Evolutionary conservation across 2,888 invertebrate genomes (phyloP).

Genomic region (Eupithecia dodoneata): DNA sequence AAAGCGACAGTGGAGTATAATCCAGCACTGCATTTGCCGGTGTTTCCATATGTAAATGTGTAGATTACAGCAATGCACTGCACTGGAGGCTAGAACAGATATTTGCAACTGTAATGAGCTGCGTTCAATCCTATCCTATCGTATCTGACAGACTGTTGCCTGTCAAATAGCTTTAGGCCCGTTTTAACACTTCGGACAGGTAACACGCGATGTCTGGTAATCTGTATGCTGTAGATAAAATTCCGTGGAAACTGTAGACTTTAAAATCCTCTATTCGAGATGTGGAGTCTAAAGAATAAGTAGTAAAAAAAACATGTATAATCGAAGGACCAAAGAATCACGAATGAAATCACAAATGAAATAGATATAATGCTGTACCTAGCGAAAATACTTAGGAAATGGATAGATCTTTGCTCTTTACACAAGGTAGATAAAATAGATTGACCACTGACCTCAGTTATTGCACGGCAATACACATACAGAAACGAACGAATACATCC

Average conservation of each 20-base stretch:
- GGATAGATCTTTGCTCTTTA: too few relatives aligned
- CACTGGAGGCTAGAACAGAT: slow-evolving; percentile 33
- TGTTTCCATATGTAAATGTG: slow-evolving; percentile 44
- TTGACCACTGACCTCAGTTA: too few relatives aligned
- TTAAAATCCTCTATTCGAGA: too few relatives aligned
- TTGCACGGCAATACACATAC: too few relatives aligned
- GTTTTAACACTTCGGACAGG: not conserved
- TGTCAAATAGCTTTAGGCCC: not conserved
- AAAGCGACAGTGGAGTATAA: slow-evolving; percentile 30
- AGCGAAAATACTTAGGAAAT: too few relatives aligned
- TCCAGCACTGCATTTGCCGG: slow-evolving; percentile 38
- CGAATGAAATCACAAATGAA: too few relatives aligned
- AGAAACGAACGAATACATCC: too few relatives aligned
- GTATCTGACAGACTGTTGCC: not conserved
- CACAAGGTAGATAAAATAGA: too few relatives aligned
- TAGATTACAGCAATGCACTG: slow-evolving; percentile 40
- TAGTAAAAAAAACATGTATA: too few relatives aligned
- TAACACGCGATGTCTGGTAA: not conserved
- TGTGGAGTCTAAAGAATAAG: too few relatives aligned
- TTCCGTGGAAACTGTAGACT: not conserved
- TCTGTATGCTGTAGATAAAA: not conserved
- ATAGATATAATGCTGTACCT: too few relatives aligned
- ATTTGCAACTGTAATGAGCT: slow-evolving; percentile 47
- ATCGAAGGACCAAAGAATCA: too few relatives aligned
- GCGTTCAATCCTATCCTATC: slow-evolving; percentile 34